Base-by-base conservation (phyloP, 2,888 invertebrate species). In the Volucella inflata region DNA sequence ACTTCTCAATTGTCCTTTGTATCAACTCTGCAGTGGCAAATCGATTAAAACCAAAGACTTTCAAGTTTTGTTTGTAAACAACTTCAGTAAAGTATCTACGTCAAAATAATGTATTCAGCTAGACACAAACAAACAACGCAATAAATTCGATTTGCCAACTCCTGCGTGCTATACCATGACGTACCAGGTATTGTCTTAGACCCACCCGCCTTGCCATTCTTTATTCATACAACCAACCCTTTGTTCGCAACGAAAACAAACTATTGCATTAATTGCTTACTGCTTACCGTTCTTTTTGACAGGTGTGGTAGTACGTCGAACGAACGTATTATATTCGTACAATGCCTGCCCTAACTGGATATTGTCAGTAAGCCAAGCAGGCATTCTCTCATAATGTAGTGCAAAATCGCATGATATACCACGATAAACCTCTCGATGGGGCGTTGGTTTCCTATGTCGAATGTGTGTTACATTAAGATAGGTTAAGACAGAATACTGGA, bases 401-500 rank as follows among this genome's bases (percentile, higher is more conserved):
- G 36, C 48, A 30, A 71, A 65, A 59, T 82, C 38, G 76, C 76
- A 76, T 82, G 81, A 21, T 51, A 53, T 21, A 17, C 2, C 4
- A 11, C 48, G 42, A 76, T 82, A 65, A 76, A 36, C 16, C 21
- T 6, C 14, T 4, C 12, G 10, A 71, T 30, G 6, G 65, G 71
- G 76, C 65, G 71, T 76, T 71, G 70, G 42, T 59, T 72, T 81
- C 59, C 60, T 65, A 53, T 42, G 10, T 21, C 14, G 17, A 76
- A 76, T 75, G 53, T 64, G 57, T 50, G 81, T 38, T 76, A 55
- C 21, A 70, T 81, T 81, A 81, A 75, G 80, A 70, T 48, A 77
- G 77, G 77, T 77, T 77, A 77, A 62, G 77, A 55, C 30, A 44
- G 21, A 71, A 64, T 44, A 30, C 30, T 30, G 51, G 53, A 60